phyloP scores from a whole-genome alignment of 2,113 vertebrate genomes.

The Microtus pennsylvanicus region DNA sequence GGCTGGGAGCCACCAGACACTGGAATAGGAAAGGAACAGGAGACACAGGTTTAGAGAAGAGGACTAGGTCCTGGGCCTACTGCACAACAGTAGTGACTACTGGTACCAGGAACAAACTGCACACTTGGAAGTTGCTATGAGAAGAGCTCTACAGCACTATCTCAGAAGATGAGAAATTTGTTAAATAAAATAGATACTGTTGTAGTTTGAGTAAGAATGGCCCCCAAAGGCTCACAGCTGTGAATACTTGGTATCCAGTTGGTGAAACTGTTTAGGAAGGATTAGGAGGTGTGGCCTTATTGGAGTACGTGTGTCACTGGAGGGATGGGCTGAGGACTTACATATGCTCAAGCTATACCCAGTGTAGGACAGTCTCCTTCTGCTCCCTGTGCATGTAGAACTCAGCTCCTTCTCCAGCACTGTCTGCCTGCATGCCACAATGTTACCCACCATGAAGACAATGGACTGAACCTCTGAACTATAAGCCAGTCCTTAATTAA shows the following conservation, averaged over 20 bases:
- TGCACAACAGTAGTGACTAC: not conserved
- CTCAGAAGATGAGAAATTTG: not conserved
- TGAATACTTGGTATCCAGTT: not conserved
- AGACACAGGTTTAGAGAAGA: not conserved
- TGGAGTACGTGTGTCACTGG: not conserved
- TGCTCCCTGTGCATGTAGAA: not conserved
- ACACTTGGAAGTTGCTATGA: not conserved
- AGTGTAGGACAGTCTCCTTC: not conserved
- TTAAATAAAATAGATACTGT: not conserved
- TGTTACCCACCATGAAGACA: not conserved
- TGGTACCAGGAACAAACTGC: not conserved
- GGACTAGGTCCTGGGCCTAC: not conserved
- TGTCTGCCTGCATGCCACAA: not conserved
- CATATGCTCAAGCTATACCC: not conserved
- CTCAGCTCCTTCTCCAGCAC: not conserved
- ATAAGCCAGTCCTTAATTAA: not conserved
- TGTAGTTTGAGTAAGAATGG: not conserved
- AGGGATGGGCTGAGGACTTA: not conserved
- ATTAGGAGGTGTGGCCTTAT: not conserved
- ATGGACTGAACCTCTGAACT: not conserved
- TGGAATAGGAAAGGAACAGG: not conserved
- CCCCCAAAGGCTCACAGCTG: not conserved
- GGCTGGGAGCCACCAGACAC: not conserved
- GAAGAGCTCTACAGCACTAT: not conserved
- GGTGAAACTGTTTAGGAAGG: not conserved